A percentile compares a stretch with the other conserved stretches of the same genome.
phyloP scores from a whole-genome alignment of 2,113 vertebrate genomes.

The Baryphthengus martii region DNA sequence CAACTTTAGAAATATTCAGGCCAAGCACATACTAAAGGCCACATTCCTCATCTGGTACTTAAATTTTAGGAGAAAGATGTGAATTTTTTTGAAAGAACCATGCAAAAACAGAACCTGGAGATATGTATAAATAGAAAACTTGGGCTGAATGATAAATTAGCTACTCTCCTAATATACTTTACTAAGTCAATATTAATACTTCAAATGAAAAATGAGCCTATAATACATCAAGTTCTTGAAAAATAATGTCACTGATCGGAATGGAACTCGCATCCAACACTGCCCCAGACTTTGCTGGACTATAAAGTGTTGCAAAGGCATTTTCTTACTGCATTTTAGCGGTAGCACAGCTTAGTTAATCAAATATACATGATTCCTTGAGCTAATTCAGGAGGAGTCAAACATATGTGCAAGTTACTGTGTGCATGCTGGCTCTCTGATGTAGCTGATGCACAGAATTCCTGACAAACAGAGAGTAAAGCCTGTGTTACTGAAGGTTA shows the following conservation, averaged over 20 bases:
- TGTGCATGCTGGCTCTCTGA: not conserved
- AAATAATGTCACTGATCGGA: not conserved
- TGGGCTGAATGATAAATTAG: not conserved
- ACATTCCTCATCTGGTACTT: not conserved
- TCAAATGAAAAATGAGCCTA: not conserved
- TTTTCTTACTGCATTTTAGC: not conserved
- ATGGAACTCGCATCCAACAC: not conserved
- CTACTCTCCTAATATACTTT: not conserved
- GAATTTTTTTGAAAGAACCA: not conserved
- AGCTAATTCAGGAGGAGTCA: not conserved
- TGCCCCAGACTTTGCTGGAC: not conserved
- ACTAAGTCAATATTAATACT: not conserved
- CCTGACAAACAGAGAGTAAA: not conserved
- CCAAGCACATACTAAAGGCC: not conserved
- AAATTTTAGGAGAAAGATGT: not conserved
- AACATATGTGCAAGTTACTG: not conserved
- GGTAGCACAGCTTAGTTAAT: not conserved
- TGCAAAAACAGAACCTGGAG: not conserved
- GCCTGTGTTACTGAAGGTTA: not conserved
- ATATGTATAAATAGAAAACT: not conserved
- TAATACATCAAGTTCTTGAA: not conserved
- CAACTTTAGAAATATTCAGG: not conserved
- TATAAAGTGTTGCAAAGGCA: not conserved
- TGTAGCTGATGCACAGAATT: not conserved
- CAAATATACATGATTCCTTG: not conserved